Evolutionary conservation across 1,140 invertebrate genomes (phyloP), one percentile per base, ranked within the genome.

Genomic region (Cardiocondyla obscurior): DNA sequence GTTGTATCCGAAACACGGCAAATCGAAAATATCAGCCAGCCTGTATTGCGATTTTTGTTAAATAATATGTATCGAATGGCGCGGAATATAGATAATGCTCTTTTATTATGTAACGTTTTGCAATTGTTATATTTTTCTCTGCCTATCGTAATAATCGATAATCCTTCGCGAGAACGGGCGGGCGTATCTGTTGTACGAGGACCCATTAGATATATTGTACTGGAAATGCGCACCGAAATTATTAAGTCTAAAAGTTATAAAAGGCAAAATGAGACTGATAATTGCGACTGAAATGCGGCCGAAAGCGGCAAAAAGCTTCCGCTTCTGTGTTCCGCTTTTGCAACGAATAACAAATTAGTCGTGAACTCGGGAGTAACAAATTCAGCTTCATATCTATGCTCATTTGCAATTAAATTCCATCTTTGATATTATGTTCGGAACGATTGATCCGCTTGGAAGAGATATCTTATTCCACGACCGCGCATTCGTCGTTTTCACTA

Each of bases 401-500:
- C 74, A n/a, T 81, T 57, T 19, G 44, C 85, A 82, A 88, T 88
- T 84, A 88, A 88, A 82, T 84, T 84, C 58, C 79, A 83, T 69
- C 74, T 33, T 46, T 65, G 85, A 55, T 72, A 44, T 81, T 69
- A 57, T 49, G 30, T 25, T 55, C 33, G 22, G 1, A 25, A 33
- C 82, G 83, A 81, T 85, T 74, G 85, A 86, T 85, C 84, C 33
- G n/a, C 39, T 39, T 62, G 53, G 42, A 58, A 73, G 77, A 49
- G 77, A 16, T 46, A 12, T 55, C 67, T 49, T 73, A 33, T 8
- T 72, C 51, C 28, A 22, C 72, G 55, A 74, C 42, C 8, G 42
- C 57, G 60, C 79, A 53, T 73, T 30, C 46, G 33, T 74, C 22
- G 49, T 64, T 77, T 82, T 64, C 69, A 33, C 51, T 49, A 73